Conservation (phyloP, 2,113 vertebrate genomes). For the Raja brachyura region DNA sequence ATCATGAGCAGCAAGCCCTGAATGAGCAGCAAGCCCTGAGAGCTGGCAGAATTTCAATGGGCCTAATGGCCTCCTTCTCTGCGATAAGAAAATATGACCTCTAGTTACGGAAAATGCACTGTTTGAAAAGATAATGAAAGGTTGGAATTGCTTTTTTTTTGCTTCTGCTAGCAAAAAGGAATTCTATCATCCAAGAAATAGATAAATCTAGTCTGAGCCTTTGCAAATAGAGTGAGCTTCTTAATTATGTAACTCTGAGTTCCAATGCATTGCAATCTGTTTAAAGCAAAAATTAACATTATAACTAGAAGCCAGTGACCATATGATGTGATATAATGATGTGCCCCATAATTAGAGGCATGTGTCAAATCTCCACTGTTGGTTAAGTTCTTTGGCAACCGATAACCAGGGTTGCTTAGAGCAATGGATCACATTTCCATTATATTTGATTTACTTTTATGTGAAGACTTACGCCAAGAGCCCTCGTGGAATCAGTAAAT, state of each 20-base stretch:
- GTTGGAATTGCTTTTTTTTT: neutral
- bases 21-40: too few species aligned
- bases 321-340: neutral
- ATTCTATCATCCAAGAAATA: neutral
- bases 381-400: constrained; percentile 6
- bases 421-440: neutral
- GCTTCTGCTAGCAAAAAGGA: neutral
- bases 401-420: neutral
- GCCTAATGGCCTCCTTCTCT: too few species aligned
- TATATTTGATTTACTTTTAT: constrained; percentile 23
- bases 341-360: neutral
- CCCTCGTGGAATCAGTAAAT: constrained; percentile 8
- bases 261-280: neutral
- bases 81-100: too few species aligned
- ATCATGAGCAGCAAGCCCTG: too few species aligned
- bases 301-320: neutral
- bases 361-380: neutral
- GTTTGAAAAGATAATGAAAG: neutral
- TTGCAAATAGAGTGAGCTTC: neutral
- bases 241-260: neutral
- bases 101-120: neutral
- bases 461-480: neutral
- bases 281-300: neutral
- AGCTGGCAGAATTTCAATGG: too few species aligned
- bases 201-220: neutral